Conservation (phyloP, 2,888 invertebrate genomes). For the Lordiphosa fenestrarum region DNA sequence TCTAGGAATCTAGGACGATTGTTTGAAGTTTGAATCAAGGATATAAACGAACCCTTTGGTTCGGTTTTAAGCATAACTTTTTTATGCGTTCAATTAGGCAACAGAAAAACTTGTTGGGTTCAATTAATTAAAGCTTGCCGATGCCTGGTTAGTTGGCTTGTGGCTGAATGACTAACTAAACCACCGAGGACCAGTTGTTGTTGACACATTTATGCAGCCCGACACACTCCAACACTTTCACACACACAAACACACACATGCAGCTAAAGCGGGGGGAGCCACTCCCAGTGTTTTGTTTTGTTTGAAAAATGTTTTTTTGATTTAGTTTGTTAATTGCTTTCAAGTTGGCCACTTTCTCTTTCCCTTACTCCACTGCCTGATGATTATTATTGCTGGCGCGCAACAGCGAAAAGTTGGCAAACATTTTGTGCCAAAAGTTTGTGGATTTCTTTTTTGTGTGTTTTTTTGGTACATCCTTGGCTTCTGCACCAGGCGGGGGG, state of each 20-base stretch:
- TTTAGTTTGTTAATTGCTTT: conserved; percentile 72
- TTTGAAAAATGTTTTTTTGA: conserved; percentile 66
- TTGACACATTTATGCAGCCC: conserved; percentile 63
- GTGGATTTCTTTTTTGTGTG: conserved; percentile 44
- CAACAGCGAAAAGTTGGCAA: conserved; percentile 48
- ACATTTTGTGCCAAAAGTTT: conserved; percentile 52
- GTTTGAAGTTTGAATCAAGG: no score
- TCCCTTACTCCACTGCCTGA: conserved; percentile 36
- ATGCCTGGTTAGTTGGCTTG: conserved; percentile 9
- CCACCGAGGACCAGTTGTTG: conserved; percentile 44
- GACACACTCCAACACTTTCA: conserved; percentile 11
- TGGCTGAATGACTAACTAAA: conserved; percentile 32
- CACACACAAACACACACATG: conserved; percentile 10
- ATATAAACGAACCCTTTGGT: no score
- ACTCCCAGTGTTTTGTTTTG: conserved; percentile 30
- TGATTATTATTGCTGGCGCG: conserved; percentile 63
- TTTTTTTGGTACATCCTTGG: conserved; percentile 56
- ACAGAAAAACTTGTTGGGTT: conserved; percentile 42
- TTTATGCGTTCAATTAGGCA: conserved; percentile 40
- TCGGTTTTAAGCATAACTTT: no score
- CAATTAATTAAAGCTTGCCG: conserved; percentile 49
- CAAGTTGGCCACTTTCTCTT: conserved; percentile 55
- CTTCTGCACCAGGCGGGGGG: not conserved
- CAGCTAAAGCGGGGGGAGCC: no score
- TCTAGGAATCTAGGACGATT: no score